Evolutionary conservation across 2,113 vertebrate genomes (phyloP), one percentile per base, ranked within the genome.

Genomic region (Bothrops jararaca): DNA sequence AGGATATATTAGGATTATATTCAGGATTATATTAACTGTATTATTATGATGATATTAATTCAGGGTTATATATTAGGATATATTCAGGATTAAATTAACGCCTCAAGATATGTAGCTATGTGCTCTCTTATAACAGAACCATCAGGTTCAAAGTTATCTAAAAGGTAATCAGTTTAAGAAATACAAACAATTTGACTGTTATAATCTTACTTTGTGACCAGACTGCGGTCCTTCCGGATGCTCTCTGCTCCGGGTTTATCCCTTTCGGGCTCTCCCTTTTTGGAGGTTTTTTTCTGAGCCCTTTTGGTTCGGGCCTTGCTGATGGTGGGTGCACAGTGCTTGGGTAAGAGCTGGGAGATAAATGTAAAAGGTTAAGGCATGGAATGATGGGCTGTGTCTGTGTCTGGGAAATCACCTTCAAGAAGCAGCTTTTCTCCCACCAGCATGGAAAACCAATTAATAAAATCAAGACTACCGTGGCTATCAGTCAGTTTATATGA

Each of bases 171-270:
- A 85, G 6, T 64, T 34, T 53, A 85, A 45, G 53, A 58, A n/a
- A 56, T 42, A 9, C 34, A 88, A 87, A 60, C 15, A 24, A n/a
- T 10, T 23, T 39, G 5, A 8, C 0, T 57, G 1, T 60, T 58
- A 45, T 29, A 1, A 54, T 26, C 98, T 98, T 95, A 99, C 99
- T 97, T 99, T 96, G 98, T 99, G 93, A 96, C 96, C n/a, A 99
- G 8, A 18, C 95, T 97, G 34, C 99, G 95, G 97, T 99, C 98
- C 94, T 98, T 98, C 88, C 99, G 97, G 90, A 98, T 98, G 95
- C 99, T 99, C 96, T 99, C 99, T 0, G 98, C 95, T 0, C 99
- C 99, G 0, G 99, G 99, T 74, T 99, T 99, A 93, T 98, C 98
- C 91, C 97, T 97, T 94, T 97, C 98, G 0, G 98, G 94, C 34